Evolutionary conservation across 2,797 vertebrate genomes (phyloP), one percentile per base, ranked within the genome.

Genomic region (Protonibea diacanthus): DNA sequence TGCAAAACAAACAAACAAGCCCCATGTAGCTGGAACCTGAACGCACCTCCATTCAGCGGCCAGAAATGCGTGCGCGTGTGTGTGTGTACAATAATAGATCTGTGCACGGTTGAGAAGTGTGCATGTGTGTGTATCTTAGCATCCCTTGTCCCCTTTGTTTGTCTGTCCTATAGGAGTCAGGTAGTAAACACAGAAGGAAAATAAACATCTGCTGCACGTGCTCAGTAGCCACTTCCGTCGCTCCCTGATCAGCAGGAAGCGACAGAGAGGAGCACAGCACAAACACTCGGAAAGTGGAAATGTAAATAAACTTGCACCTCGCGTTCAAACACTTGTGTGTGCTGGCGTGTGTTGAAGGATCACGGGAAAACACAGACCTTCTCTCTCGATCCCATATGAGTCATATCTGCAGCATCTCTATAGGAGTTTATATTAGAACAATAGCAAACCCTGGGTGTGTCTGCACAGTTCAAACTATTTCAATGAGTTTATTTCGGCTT

Each of bases 261-360:
- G 57, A 27, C 74, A 44, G 48, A 74, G 70, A 48, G 73, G 25
- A 51, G 52, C 42, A 3, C 27, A 79, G 62, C 70, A 69, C 78
- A 83, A 86, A 86, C 72, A 87, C 71, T 80, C n/a, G 0, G 51
- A 78, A 85, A 73, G 52, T 78, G 74, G 75, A 82, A 81, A 83
- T 75, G 68, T 80, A 85, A 91, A 88, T 83, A 89, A 71, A 74
- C 64, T 76, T 64, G 21, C 29, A 49, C 83, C 48, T 86, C 65
- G 61, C 7, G 18, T 77, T 86, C 48, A 81, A 68, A 86, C 64
- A 57, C 48, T 64, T 60, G 44, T 63, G 60, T 71, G 79, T 65
- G 61, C 20, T 0, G 0, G 7, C 52, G 48, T 62, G 64, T 17
- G 63, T 14, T 42, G 40, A 77, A 86, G 79, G 80, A 85, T 78